Evolutionary conservation across 2,888 invertebrate genomes (phyloP).

Genomic region (Apotomis turbidana): DNA sequence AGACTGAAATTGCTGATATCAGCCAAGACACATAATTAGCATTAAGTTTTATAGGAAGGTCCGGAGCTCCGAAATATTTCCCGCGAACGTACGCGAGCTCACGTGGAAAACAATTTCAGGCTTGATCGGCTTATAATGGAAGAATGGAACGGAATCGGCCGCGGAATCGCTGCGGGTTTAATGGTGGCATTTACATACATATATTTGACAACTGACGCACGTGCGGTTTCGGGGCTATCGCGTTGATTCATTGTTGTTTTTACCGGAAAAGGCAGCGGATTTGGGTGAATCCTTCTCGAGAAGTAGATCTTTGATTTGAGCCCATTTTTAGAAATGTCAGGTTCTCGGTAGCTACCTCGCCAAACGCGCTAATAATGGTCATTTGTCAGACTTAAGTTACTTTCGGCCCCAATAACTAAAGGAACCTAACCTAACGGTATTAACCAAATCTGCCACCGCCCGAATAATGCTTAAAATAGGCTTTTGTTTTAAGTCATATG

Average conservation of each 20-base stretch:
- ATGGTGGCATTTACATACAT: slow-evolving; percentile 36
- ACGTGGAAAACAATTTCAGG: slow-evolving; percentile 41
- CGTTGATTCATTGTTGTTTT: slow-evolving; percentile 14
- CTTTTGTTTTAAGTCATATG: no score
- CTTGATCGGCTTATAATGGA: slow-evolving; percentile 39
- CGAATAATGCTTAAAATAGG: no score
- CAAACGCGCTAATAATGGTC: no score
- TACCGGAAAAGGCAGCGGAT: not conserved
- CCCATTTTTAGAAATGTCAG: no score
- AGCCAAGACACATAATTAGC: slow-evolving; percentile 24
- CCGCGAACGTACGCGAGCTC: slow-evolving; percentile 16
- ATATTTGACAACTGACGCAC: slow-evolving; percentile 22
- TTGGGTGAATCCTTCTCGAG: not conserved
- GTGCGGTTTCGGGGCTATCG: slow-evolving; percentile 1
- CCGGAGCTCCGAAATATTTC: slow-evolving; percentile 17
- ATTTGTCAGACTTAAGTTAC: no score
- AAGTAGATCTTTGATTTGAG: no score
- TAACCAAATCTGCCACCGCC: no score
- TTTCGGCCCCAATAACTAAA: no score
- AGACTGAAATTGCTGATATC: not conserved
- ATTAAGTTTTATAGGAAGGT: slow-evolving; percentile 25
- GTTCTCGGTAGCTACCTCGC: no score
- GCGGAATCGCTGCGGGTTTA: slow-evolving; percentile 16
- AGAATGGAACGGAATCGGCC: slow-evolving; percentile 26
- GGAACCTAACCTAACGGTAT: no score